Percentiles rank a stretch among this genome's conserved stretches.
These are phyloP conservation scores for Kradibia gibbosae DNA, from an alignment of 1,140 invertebrate species.

Conservation along the genomic window DNA sequence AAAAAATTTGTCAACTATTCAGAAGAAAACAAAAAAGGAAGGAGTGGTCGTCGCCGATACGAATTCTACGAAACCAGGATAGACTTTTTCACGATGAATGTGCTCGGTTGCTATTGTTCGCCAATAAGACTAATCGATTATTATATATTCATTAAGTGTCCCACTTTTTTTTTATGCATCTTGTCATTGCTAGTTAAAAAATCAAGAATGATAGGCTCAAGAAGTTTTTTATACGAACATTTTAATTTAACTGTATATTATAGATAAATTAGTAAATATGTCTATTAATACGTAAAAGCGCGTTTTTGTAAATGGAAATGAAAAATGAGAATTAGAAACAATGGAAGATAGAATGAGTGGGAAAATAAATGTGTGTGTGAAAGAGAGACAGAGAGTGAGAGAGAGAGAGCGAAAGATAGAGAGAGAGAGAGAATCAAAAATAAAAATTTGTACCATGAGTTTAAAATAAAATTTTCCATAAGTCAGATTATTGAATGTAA, in stretches of 20 bases:
- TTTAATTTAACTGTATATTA: not conserved
- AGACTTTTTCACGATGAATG: not conserved
- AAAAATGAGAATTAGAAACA: too few relatives aligned
- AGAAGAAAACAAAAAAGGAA: not conserved
- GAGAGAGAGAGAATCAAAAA: too few relatives aligned
- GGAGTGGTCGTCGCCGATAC: not conserved
- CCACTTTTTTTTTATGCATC: not conserved
- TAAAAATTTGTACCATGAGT: too few relatives aligned
- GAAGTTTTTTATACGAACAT: not conserved
- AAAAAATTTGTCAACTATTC: not conserved
- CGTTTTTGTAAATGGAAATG: too few relatives aligned
- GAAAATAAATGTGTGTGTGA: not conserved
- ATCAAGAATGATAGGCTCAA: not conserved
- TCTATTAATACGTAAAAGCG: not conserved
- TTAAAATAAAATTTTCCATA: too few relatives aligned
- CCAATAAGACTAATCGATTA: not conserved
- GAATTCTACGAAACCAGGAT: slow-evolving; percentile 3
- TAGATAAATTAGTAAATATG: not conserved
- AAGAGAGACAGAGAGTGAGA: not conserved
- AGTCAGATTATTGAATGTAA: too few relatives aligned
- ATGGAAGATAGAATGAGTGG: too few relatives aligned
- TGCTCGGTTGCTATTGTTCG: not conserved
- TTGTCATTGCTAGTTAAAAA: not conserved
- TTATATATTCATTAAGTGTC: too few relatives aligned
- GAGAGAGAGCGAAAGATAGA: too few relatives aligned